Conservation (phyloP, 1,140 invertebrate species). For the Drosophila funebris region DNA sequence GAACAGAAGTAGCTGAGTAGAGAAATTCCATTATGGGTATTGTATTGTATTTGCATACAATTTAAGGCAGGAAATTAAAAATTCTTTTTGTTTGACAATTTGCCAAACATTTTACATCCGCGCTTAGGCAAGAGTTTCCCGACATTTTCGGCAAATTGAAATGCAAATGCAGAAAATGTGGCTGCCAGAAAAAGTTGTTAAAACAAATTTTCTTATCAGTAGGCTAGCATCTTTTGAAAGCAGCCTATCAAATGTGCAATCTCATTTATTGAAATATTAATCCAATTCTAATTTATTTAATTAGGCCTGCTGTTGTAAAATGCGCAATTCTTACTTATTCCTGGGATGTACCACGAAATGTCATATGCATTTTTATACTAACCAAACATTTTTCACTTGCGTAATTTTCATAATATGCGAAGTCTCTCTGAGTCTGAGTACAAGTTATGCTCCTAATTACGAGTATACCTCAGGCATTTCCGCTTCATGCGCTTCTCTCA, state of each 20-base stretch:
- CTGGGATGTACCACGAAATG: not conserved
- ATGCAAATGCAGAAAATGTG: conserved; percentile 28
- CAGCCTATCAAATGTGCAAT: conserved; percentile 18
- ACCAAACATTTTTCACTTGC: conserved; percentile 20
- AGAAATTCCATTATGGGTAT: conserved; percentile 38
- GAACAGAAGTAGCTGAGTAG: not conserved
- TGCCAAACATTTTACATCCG: conserved; percentile 75
- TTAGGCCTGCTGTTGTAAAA: not conserved
- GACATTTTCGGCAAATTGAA: conserved; percentile 44
- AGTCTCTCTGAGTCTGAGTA: conserved; percentile 24
- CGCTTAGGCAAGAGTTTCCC: conserved; percentile 39
- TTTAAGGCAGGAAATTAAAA: conserved; percentile 80
- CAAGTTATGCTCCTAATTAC: conserved; percentile 68
- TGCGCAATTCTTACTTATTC: not conserved
- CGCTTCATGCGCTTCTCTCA: conserved; percentile 68
- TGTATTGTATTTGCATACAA: conserved; percentile 73
- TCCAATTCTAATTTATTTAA: conserved; percentile 24
- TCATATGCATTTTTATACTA: conserved; percentile 14
- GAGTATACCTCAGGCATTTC: conserved; percentile 66
- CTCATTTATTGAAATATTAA: conserved; percentile 6
- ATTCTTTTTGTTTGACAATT: conserved; percentile 79
- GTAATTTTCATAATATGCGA: conserved; percentile 29
- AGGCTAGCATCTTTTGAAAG: not conserved
- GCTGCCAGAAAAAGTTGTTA: conserved; percentile 18
- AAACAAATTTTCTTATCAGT: conserved; percentile 3